Conservation (phyloP, 92 coral and sea anemone species). For the Palythoa grandiflora region DNA sequence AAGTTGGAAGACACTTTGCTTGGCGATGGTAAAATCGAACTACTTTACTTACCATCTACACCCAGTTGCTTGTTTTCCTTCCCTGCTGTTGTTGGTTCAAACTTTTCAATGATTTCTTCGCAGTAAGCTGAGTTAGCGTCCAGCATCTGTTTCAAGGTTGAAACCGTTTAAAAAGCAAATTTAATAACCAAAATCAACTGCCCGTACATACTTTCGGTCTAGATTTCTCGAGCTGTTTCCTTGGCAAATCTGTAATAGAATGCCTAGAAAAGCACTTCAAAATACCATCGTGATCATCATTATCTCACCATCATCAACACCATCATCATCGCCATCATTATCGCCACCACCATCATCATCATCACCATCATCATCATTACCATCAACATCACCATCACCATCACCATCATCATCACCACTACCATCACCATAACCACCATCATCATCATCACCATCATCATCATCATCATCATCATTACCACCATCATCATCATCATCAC, state of each 20-base stretch:
- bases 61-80: conserved; percentile 67
- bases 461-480: too few relatives aligned
- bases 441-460: too few relatives aligned
- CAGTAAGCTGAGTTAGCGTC: conserved; percentile 72
- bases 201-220: background rate
- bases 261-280: too few relatives aligned
- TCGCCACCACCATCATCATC: background rate
- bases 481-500: too few relatives aligned
- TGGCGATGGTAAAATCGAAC: background rate
- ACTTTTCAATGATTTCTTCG: conserved; percentile 70
- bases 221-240: background rate
- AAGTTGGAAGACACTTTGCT: too few relatives aligned
- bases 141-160: conserved; percentile 59
- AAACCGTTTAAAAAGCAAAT: too few relatives aligned
- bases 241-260: background rate
- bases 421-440: too few relatives aligned
- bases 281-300: background rate
- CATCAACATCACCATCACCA: too few relatives aligned
- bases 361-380: too few relatives aligned
- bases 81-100: conserved; percentile 85
- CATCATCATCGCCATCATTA: background rate
- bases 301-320: background rate
- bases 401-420: too few relatives aligned
- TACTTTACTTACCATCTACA: conserved; percentile 77
- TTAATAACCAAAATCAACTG: too few relatives aligned